A percentile compares a stretch with the other conserved stretches of the same genome.
phyloP scores from a whole-genome alignment of 2,113 vertebrate genomes.

The Motacilla tschutschensis region DNA sequence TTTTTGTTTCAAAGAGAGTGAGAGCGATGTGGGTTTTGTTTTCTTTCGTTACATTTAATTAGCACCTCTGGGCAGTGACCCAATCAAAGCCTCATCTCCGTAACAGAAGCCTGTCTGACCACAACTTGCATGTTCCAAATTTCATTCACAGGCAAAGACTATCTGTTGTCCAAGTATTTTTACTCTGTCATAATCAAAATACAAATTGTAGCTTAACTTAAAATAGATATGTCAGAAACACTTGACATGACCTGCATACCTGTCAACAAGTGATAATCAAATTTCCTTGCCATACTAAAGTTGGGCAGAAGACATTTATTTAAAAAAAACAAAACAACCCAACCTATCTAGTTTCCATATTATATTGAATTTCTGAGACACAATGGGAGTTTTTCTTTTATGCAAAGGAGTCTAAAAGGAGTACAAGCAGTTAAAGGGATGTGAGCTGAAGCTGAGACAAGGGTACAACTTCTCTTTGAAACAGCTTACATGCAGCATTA shows the following conservation, averaged over 20 bases:
- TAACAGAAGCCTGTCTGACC: not conserved
- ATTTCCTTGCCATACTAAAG: constrained; percentile 47
- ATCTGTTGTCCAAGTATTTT: constrained; percentile 32
- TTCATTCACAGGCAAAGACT: constrained; percentile 44
- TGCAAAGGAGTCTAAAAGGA: not conserved
- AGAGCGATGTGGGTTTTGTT: not conserved
- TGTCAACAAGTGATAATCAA: constrained; percentile 64
- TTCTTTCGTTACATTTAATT: not conserved
- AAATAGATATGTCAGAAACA: constrained; percentile 62
- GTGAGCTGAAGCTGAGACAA: not conserved
- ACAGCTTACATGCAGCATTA: not conserved
- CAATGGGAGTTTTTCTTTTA: not conserved
- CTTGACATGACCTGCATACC: constrained; percentile 56
- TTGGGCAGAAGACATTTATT: constrained; percentile 18
- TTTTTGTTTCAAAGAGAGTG: not conserved
- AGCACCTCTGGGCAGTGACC: not conserved
- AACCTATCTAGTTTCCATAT: not conserved
- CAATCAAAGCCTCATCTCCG: not conserved
- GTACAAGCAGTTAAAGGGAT: not conserved
- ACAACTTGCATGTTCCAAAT: not conserved
- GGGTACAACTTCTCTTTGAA: constrained; percentile 1
- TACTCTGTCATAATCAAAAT: constrained; percentile 53
- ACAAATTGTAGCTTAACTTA: constrained; percentile 42
- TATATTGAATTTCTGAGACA: constrained; percentile 11
- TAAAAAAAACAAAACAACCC: not conserved